Evolutionary conservation across 2,888 invertebrate species (phyloP), one percentile per base, ranked within the genome.

Genomic region (Lasioglossum malachurum): DNA sequence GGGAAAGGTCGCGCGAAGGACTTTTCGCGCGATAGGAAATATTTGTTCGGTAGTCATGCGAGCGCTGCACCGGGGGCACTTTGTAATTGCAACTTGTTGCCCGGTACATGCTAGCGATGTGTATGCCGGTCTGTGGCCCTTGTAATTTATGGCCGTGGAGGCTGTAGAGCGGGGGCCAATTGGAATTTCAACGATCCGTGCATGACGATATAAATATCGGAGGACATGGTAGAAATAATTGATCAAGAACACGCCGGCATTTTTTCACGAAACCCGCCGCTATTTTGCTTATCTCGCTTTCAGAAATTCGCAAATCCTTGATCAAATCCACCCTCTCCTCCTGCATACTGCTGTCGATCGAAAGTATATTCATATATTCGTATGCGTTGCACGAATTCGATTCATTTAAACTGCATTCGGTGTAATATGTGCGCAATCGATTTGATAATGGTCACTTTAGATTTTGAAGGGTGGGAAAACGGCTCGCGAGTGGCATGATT

Each of bases 11-110:
- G 16, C 16, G 44, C 27, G 72, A n/a, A n/a, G 27, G 46, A 31
- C 8, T 82, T 86, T 80, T 80, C 53, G 19, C 60, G 49, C 49
- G 79, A 71, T 67, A 53, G 76, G 53, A 82, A 79, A 79, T 87
- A 86, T 87, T 84, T 69, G 82, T 81, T 73, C 73, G 14, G 3
- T 75, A 27, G 86, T 78, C 77, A 72, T 80, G 87, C 87, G 71
- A 82, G 77, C 67, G 14, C 75, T 69, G 75, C 78, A 79, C 87
- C 79, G n/a, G 80, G 73, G 83, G 87, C 87, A 82, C 76, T 81
- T 87, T 82, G 77, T 87, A 87, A 87, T 87, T 87, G 87, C 87
- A 87, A 87, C 87, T 83, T 87, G 83, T 87, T 87, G 87, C 87
- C 82, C 78, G 73, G 49, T 77, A 75, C 78, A 82, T 71, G 83